These are phyloP conservation scores for Anhinga anhinga DNA, from an alignment of 2,113 vertebrate genomes.

Conservation along the genomic window DNA sequence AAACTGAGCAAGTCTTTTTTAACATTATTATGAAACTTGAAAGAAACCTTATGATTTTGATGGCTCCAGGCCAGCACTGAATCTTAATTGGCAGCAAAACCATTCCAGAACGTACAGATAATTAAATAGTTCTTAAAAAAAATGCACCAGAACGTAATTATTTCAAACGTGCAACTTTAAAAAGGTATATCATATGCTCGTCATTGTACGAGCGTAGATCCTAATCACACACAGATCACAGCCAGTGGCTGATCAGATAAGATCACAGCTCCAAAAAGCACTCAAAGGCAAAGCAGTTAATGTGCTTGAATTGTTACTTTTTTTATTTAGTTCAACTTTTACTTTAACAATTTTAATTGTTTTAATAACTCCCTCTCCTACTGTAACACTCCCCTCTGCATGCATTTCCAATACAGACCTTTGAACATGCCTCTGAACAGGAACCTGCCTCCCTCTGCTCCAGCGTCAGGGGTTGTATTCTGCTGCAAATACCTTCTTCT, in stretches of 20 bases:
- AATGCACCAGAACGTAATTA: not conserved
- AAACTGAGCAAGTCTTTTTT: not conserved
- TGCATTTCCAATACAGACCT: not conserved
- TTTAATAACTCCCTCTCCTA: not conserved
- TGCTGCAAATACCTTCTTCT: not conserved
- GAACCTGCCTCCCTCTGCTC: not conserved
- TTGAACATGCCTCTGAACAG: not conserved
- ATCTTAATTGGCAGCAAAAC: not conserved
- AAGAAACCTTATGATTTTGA: conserved; percentile 11
- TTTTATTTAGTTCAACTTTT: not conserved
- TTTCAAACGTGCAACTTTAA: not conserved
- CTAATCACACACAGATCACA: not conserved
- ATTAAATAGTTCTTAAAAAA: conserved; percentile 10
- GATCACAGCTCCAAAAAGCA: not conserved
- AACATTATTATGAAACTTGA: conserved; percentile 10
- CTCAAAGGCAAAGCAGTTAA: not conserved
- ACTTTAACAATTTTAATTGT: not conserved
- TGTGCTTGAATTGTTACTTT: rapidly evolving
- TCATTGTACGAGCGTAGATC: not conserved
- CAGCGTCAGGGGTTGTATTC: not conserved
- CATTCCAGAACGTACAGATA: not conserved
- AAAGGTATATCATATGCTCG: not conserved
- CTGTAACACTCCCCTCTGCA: not conserved
- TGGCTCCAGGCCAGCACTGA: conserved; percentile 22
- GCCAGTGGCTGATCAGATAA: not conserved